A percentile compares a stretch with the other conserved stretches of the same genome.
These are phyloP conservation scores for Allobates femoralis DNA, from an alignment of 2,797 vertebrate genomes.

Conservation along the genomic window DNA sequence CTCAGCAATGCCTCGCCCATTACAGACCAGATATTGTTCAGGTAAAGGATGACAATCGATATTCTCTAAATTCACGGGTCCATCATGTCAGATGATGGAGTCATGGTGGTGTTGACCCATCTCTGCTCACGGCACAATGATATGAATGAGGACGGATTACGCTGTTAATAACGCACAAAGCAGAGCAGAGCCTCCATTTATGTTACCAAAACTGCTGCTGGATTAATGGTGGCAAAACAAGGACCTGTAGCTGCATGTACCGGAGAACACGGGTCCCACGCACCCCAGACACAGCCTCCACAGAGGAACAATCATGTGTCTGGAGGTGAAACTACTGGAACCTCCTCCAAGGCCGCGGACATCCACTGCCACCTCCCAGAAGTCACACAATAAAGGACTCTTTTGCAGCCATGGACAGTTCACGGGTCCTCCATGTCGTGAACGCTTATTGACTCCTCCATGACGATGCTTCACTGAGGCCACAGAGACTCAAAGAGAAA, in stretches of 20 bases:
- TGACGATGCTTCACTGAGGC: too few relatives aligned
- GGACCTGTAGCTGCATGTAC: not conserved
- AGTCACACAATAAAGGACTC: too few relatives aligned
- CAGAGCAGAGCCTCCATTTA: not conserved
- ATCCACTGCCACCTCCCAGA: not conserved
- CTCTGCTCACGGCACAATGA: not conserved
- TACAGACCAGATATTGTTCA: not conserved
- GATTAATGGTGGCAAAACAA: not conserved
- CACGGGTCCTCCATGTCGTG: too few relatives aligned
- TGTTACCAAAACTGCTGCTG: constrained; percentile 6
- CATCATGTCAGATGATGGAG: not conserved
- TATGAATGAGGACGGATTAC: not conserved
- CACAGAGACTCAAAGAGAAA: too few relatives aligned
- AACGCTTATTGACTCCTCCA: too few relatives aligned
- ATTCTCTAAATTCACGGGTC: not conserved
- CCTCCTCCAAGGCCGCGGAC: not conserved
- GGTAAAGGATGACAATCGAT: constrained; percentile 1
- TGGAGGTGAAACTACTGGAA: not conserved
- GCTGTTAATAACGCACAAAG: constrained; percentile 7
- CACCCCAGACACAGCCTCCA: not conserved
- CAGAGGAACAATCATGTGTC: not conserved
- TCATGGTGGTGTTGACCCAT: not conserved
- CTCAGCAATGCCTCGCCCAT: not conserved
- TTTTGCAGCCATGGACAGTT: too few relatives aligned
- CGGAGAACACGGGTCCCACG: constrained; percentile 17